phyloP scores from a whole-genome alignment of 1,140 invertebrate genomes.

The Sycobia sp. region DNA sequence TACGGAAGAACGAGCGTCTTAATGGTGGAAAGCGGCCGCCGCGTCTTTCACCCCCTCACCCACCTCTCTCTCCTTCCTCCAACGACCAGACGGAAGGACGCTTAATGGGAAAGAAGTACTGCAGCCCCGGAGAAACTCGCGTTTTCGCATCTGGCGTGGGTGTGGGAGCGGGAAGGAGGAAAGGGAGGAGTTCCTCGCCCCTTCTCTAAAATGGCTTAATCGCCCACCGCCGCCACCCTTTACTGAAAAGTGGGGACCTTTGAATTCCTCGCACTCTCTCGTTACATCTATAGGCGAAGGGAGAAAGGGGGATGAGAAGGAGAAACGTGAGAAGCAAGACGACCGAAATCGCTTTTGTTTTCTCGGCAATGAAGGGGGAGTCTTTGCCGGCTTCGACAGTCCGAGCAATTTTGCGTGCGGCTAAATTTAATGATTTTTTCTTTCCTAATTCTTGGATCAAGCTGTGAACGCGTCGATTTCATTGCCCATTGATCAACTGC shows the following conservation, averaged over 20 bases:
- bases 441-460: too few species aligned
- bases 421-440: too few species aligned
- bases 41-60: neutral
- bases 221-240: conserved; percentile 39
- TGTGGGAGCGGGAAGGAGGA: too few species aligned
- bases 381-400: neutral
- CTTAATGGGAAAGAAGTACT: conserved; percentile 56
- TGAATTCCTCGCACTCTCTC: conserved; percentile 49
- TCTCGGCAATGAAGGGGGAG: neutral
- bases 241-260: conserved; percentile 41
- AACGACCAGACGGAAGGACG: conserved; percentile 51
- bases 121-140: conserved; percentile 28
- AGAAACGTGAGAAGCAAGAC: neutral
- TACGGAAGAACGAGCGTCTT: conserved; percentile 54
- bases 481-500: too few species aligned
- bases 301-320: neutral
- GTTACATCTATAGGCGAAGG: conserved; percentile 40
- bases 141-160: conserved; percentile 11
- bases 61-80: conserved; percentile 32
- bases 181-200: conserved; percentile 28
- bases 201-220: conserved; percentile 53
- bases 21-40: conserved; percentile 43
- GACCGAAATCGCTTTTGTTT: conserved; percentile 26
- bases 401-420: too few species aligned
- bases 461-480: too few species aligned